These are phyloP conservation scores for Alitta virens DNA, from an alignment of 2,888 invertebrate species.

Conservation along the genomic window DNA sequence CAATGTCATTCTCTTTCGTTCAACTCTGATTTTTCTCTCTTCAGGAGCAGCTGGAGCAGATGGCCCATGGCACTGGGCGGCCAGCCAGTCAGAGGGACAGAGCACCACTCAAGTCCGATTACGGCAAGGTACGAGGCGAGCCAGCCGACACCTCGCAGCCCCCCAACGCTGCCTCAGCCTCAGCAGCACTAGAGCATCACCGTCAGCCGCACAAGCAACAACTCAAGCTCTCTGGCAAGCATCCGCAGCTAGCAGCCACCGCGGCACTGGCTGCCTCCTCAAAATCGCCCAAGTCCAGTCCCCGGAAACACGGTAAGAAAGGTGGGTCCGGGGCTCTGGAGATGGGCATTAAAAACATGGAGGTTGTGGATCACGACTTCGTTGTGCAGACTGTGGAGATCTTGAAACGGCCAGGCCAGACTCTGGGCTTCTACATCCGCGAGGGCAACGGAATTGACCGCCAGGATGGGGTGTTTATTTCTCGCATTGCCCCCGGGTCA, in stretches of 20 bases:
- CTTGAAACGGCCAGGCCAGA: conserved; percentile 97
- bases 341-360: conserved; percentile 26
- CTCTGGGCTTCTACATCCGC: conserved; percentile 93
- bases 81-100: background rate
- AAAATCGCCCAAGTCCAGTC: conserved; percentile 7
- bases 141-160: too few species aligned
- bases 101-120: conserved; percentile 7
- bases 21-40: background rate
- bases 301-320: conserved; percentile 6
- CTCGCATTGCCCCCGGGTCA: conserved; percentile 90
- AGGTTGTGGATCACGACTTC: conserved; percentile 17
- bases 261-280: too few species aligned
- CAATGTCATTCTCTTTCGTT: background rate
- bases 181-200: too few species aligned
- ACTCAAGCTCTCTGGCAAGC: too few species aligned
- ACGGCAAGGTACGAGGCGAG: background rate
- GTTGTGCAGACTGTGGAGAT: conserved; percentile 75
- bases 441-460: conserved; percentile 98
- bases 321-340: conserved; percentile 8
- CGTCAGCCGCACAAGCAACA: too few species aligned
- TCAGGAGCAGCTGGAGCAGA: conserved; percentile 18
- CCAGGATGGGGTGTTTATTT: conserved; percentile 96
- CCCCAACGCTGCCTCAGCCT: too few species aligned
- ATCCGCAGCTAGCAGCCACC: too few species aligned
- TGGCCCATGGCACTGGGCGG: conserved; percentile 15